Evolutionary conservation across 2,113 vertebrate species (phyloP), one percentile per base, ranked within the genome.

Genomic region (Clarias batrachus): DNA sequence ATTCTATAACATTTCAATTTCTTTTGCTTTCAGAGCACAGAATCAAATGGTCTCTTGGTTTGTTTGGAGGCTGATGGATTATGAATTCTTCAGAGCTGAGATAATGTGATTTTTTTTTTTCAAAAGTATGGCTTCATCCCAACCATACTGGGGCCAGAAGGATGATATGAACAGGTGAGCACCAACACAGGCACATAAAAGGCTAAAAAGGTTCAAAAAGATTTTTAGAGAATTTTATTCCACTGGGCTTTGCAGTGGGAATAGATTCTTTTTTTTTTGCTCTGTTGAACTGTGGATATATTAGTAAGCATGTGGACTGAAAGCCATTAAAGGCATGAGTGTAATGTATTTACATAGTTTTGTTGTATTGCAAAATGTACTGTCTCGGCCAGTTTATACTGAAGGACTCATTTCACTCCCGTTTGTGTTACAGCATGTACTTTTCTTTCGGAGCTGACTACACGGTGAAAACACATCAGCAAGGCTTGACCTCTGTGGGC

Each of bases 141-240:
- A 95, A 91, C 91, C 92, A 82, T 97, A 93, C 94, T 98, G 97
- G 97, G 91, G 93, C 65, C 91, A 94, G 57, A 95, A 91, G 85
- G 87, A 91, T 33, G 94, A 94, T 87, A 92, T 96, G 83, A 96
- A 95, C 90, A 97, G 95, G 97, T 99, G 93, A 91, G 94, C 88
- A 59, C 57, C 30, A 68, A 84, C 30, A 19, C 16, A 41, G 33
- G 2, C 21, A 57, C 23, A 33, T 1, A 23, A 25, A 48, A 10
- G 10, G 17, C 13, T 37, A 37, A 37, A 37, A 37, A 65, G 33
- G 17, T 73, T 3, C 17, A 23, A 10, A 73, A 74, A 8, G 3
- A 68, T 48, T 48, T 8, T 8, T 70, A 33, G 6, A 74, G 21
- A 41, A 8, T 41, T 74, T 48, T 48, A 13, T 48, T 74, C 21